These are phyloP conservation scores for Dipodomys ordii DNA, from an alignment of 2,113 vertebrate genomes.

Conservation along the genomic window DNA sequence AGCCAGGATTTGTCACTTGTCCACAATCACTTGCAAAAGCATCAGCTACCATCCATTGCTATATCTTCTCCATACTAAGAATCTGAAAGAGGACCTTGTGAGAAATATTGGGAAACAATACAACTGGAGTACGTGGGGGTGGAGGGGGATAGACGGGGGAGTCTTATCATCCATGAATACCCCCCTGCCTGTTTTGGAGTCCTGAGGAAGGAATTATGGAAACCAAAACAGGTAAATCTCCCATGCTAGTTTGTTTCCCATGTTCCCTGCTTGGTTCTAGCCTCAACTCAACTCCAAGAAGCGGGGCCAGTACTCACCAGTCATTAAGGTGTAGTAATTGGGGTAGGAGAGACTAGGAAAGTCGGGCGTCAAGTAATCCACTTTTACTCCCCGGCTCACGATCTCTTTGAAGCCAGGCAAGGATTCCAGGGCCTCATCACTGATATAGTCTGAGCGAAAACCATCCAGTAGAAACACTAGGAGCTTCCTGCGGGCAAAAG, in stretches of 20 bases:
- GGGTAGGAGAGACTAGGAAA: conserved; percentile 97
- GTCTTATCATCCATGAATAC: background rate
- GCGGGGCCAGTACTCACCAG: conserved; percentile 87
- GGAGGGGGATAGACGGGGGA: background rate
- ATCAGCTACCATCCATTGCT: too few species aligned
- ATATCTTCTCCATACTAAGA: background rate
- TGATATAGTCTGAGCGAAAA: conserved; percentile 95
- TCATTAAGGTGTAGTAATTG: conserved; percentile 97
- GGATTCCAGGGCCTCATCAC: conserved; percentile 86
- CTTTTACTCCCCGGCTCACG: conserved; percentile 92
- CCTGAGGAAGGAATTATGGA: background rate
- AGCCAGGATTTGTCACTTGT: background rate
- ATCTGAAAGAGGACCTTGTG: background rate
- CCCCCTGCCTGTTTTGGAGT: background rate
- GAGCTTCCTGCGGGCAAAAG: conserved; percentile 85
- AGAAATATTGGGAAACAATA: background rate
- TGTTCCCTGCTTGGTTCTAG: fast-evolving
- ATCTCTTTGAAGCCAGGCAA: conserved; percentile 92
- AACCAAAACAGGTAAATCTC: background rate
- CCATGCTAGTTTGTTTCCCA: background rate
- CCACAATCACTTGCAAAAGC: background rate
- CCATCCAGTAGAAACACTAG: conserved; percentile 95
- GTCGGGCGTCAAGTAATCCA: conserved; percentile 96
- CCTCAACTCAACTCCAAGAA: too few species aligned
- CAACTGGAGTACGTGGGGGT: fast-evolving